Evolutionary conservation across 2,113 vertebrate species (phyloP), one percentile per base, ranked within the genome.

Genomic region (Aegypius monachus): DNA sequence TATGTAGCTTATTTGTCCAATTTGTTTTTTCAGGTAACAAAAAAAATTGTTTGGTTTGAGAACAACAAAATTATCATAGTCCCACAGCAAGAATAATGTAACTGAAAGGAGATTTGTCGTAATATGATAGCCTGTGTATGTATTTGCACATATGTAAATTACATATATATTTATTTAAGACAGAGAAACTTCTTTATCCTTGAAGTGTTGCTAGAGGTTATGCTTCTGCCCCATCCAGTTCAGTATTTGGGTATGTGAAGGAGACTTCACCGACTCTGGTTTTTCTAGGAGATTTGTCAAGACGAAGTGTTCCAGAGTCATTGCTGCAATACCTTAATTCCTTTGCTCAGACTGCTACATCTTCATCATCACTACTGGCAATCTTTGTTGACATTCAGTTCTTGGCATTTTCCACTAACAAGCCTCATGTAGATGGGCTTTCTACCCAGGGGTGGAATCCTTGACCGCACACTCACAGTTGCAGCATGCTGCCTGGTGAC

Each of bases 391-490:
- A 6, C 14, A 2, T 66, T 50, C 13, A 43, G 42, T 72, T 66
- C 43, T 50, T 43, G 59, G 21, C 21, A 27, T 50, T 65, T 66
- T 74, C 43, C 22, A 7, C 45, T 67, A 43, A 26, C 21, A 58
- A 67, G 32, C 52, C 17, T 36, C 36, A 11, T 4, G 26, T 58
- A 65, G 38, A 7, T 66, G 52, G 62, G 70, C 61, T 59, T 74
- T 74, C 78, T 82, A 50, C 68, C 17, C 27, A 34, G 78, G 26
- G 15, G 15, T 31, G 25, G 42, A 32, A 66, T 42, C 50, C 48
- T 40, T 56, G 40, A 20, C 56, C 1, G 4, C 45, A 9, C 7
- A 1, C 10, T 68, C 16, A 11, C 1, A 3, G 42, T n/a, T 73
- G 50, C 50, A 42, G 42, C 4, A 1, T 36, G 50, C 31, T 73